These are phyloP conservation scores for Schrankia costaestrigalis DNA, from an alignment of 2,888 invertebrate genomes.

Conservation along the genomic window DNA sequence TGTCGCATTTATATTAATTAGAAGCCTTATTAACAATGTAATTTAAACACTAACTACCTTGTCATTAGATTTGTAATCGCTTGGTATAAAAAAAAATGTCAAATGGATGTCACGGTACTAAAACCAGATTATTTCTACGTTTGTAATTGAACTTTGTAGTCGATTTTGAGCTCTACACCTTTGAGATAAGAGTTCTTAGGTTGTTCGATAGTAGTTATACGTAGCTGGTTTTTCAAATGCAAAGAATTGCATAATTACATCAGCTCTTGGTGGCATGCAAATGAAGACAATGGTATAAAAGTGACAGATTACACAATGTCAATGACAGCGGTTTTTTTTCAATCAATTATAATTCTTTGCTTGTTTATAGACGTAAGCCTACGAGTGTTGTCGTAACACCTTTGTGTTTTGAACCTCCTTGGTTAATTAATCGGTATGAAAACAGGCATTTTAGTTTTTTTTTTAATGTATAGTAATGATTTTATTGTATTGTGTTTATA, in stretches of 20 bases:
- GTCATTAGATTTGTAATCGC: slow-evolving; percentile 9
- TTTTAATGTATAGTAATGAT: too few species aligned
- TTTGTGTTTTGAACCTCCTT: too few species aligned
- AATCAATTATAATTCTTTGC: not conserved
- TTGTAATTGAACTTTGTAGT: not conserved
- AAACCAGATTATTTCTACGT: slow-evolving; percentile 6
- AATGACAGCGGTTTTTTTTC: not conserved
- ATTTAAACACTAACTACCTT: slow-evolving; percentile 5
- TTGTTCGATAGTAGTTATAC: not conserved
- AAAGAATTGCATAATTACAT: slow-evolving; percentile 49
- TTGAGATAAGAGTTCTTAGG: slow-evolving; percentile 1
- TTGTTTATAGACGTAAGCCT: too few species aligned
- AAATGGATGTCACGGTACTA: slow-evolving; percentile 11
- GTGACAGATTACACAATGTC: slow-evolving; percentile 32
- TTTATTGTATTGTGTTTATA: too few species aligned
- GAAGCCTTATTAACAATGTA: slow-evolving; percentile 1
- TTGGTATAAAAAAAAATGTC: slow-evolving; percentile 8
- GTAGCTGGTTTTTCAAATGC: slow-evolving; percentile 1
- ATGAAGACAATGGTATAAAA: slow-evolving; percentile 66
- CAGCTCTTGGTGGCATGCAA: slow-evolving; percentile 61
- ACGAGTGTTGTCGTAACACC: too few species aligned
- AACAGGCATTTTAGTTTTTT: too few species aligned
- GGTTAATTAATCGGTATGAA: too few species aligned
- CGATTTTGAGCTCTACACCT: not conserved
- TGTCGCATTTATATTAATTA: slow-evolving; percentile 20